Percentiles rank a stretch among this genome's conserved stretches.
Evolutionary conservation across 1,140 invertebrate species (phyloP).

Genomic region (Tribolium castaneum): DNA sequence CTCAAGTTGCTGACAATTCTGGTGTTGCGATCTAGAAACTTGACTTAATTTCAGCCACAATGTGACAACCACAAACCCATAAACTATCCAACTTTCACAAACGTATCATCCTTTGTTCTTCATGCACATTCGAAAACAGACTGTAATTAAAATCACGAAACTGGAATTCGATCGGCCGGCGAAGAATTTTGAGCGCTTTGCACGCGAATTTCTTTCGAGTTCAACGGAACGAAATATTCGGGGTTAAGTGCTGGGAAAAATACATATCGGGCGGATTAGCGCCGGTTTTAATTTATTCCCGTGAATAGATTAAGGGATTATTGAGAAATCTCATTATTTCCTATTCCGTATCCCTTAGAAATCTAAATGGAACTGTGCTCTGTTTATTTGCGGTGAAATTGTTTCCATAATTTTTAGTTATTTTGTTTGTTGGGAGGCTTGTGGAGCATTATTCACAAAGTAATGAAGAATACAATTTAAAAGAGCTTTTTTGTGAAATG

Average conservation of each 20-base stretch:
- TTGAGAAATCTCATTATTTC: neutral
- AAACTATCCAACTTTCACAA: conserved; percentile 42
- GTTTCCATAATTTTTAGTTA: neutral
- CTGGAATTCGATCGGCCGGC: neutral
- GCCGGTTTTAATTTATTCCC: conserved; percentile 12
- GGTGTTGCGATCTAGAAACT: conserved; percentile 12
- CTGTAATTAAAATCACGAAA: conserved; percentile 9
- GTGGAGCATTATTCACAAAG: too few relatives aligned
- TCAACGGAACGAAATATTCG: neutral
- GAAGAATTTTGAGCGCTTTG: neutral
- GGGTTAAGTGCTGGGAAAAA: conserved; percentile 19
- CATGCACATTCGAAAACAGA: conserved; percentile 25
- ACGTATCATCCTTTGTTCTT: conserved; percentile 37
- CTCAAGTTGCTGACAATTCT: conserved; percentile 16
- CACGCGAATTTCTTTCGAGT: neutral
- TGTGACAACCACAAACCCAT: conserved; percentile 31
- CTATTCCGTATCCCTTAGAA: neutral
- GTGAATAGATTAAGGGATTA: conserved; percentile 29
- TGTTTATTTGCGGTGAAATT: neutral
- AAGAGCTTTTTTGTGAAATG: conserved; percentile 3
- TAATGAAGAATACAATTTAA: neutral
- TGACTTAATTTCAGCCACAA: conserved; percentile 29
- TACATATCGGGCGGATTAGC: conserved; percentile 2
- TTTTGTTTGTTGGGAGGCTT: too few relatives aligned
- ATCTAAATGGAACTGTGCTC: neutral